Base-by-base conservation (phyloP, 2,888 invertebrate genomes). In the Heteropelma amictum region DNA sequence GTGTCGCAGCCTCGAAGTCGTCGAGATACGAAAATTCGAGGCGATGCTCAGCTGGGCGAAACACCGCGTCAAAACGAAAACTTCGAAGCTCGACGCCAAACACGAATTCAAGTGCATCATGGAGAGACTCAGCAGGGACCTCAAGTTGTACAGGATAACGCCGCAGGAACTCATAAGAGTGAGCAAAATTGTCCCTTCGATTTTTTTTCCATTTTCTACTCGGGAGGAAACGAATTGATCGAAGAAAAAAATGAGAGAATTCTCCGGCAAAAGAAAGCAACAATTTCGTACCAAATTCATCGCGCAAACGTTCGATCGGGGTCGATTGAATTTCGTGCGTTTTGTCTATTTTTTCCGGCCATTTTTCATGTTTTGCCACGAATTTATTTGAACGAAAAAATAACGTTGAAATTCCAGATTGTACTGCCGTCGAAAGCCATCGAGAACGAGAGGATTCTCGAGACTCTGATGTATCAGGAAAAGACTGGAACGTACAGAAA, bases 391-490 rank as follows among this genome's bases (percentile, higher is more conserved):
- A 23, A 23, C 19, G 38, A 45, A 19, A 28, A 26, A 40, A 35
- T 49, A 64, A 17, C 38, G 7, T 10, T 30, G 1, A 4, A 19
- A 30, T 10, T 35, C 1, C 87, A 94, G 93, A 92, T 97, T 85
- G 97, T 97, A 75, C 91, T 97, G 83, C 97, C 97, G 53, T 96
- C 97, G 74, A 97, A 97, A 89, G 96, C 97, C 51, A 96, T 97
- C 83, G 96, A 95, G 88, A 97, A 97, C 89, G 97, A 97, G 89
- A 92, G 95, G 68, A 97, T 97, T 81, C 91, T 97, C 85, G 97
- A 97, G 89, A 97, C 97, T 3, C 91, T 97, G 53, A 96, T 97
- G 95, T 95, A 94, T 90, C 97, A 97, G 90, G 97, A 97, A 60
- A 97, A 96, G 89, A 94, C 96, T 1, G 97, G 97, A 47, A 97